A percentile compares a stretch with the other conserved stretches of the same genome.
Evolutionary conservation across 2,888 invertebrate genomes (phyloP).

Genomic region (Nipponacmea schrenckii): DNA sequence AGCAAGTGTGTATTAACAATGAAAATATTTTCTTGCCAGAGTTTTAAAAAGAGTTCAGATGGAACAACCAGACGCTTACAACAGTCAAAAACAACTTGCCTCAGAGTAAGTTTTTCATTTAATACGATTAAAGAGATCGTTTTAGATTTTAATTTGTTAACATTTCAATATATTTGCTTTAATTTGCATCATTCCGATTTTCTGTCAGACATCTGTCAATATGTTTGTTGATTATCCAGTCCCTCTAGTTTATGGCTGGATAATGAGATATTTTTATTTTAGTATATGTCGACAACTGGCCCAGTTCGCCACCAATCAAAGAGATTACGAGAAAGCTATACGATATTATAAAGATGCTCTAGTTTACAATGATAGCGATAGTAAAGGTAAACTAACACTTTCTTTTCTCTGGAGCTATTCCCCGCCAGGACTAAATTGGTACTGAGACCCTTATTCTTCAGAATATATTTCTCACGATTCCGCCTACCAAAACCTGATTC

Average conservation of each 20-base stretch:
- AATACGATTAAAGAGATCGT: too few species aligned
- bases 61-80: conserved; percentile 72
- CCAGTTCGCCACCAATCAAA: conserved; percentile 73
- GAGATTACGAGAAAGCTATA: conserved; percentile 82
- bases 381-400: conserved; percentile 68
- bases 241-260: too few species aligned
- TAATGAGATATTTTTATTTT: not conserved
- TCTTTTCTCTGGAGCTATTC: too few species aligned
- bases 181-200: not conserved
- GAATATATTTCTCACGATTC: too few species aligned
- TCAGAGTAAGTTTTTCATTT: conserved; percentile 60
- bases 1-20: too few species aligned
- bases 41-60: conserved; percentile 79
- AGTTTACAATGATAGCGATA: conserved; percentile 80
- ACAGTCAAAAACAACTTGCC: conserved; percentile 70
- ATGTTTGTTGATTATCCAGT: not conserved
- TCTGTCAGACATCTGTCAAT: not conserved
- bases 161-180: not conserved
- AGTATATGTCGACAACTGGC: conserved; percentile 80
- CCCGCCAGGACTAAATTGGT: too few species aligned
- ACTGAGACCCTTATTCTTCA: too few species aligned
- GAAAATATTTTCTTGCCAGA: conserved; percentile 58
- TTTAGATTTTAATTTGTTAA: too few species aligned
- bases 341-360: conserved; percentile 88
- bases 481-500: too few species aligned